These are phyloP conservation scores for Heliconius charithonia DNA, from an alignment of 2,888 invertebrate genomes.

Conservation along the genomic window DNA sequence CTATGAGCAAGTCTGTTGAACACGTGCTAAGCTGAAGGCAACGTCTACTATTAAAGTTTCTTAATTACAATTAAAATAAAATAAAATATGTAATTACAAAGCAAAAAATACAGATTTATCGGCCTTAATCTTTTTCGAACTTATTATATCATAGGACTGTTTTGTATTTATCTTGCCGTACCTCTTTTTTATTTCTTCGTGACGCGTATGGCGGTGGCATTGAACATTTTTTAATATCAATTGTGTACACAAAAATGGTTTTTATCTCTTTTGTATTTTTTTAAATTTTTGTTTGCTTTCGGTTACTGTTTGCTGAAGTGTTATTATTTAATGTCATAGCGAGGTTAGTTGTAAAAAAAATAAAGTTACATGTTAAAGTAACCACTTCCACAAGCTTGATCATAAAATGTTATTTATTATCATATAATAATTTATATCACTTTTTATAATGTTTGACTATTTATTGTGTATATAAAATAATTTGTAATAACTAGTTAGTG, in stretches of 20 bases:
- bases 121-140: conserved; percentile 1
- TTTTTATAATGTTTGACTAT: no score
- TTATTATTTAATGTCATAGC: no score
- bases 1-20: not conserved
- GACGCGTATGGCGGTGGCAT: conserved; percentile 13
- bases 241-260: not conserved
- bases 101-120: not conserved
- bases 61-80: not conserved
- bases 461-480: no score
- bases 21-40: conserved; percentile 3
- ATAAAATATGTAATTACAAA: conserved; percentile 3
- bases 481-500: no score
- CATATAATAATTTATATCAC: no score
- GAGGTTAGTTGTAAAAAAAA: no score
- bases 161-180: not conserved
- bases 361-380: no score
- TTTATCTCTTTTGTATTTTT: not conserved
- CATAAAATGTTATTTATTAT: no score
- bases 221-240: not conserved
- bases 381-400: no score
- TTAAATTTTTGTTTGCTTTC: no score
- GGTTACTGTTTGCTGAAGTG: no score
- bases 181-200: not conserved
- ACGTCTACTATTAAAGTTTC: not conserved
- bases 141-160: not conserved